These are phyloP conservation scores for Nettapus auritus DNA, from an alignment of 2,113 vertebrate genomes.

Conservation along the genomic window DNA sequence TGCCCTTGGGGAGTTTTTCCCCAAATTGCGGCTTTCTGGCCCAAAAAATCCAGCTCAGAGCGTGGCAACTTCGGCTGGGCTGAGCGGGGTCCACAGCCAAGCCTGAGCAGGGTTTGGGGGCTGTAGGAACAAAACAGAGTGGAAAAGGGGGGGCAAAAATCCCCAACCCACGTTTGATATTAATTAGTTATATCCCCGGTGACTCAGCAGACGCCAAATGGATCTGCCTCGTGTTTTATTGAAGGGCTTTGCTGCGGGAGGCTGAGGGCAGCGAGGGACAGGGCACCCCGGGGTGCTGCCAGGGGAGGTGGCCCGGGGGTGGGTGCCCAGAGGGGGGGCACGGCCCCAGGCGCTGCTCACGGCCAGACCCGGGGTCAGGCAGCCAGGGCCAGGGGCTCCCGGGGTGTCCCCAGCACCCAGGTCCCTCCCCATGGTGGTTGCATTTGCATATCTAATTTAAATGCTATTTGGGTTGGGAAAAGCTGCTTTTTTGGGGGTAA, in stretches of 20 bases:
- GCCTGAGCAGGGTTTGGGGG: not conserved
- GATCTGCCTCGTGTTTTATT: conserved; percentile 39
- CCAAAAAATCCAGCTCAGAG: not conserved
- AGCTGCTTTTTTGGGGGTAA: not conserved
- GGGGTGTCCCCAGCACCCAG: too few relatives aligned
- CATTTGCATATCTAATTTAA: not conserved
- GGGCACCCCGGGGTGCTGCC: not conserved
- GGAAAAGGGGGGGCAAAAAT: not conserved
- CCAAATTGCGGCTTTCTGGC: not conserved
- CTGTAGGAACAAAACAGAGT: not conserved
- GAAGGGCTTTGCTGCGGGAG: not conserved
- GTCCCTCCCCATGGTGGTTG: not conserved
- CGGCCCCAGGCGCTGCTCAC: not conserved
- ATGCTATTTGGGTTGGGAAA: not conserved
- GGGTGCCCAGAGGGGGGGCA: not conserved
- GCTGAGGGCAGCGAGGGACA: not conserved
- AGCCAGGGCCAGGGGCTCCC: not conserved
- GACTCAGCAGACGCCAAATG: conserved; percentile 55
- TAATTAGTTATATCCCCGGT: conserved; percentile 38
- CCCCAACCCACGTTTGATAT: not conserved
- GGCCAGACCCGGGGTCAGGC: not conserved
- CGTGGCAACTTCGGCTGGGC: not conserved
- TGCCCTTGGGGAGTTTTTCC: not conserved
- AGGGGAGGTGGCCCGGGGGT: not conserved
- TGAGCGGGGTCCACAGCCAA: not conserved